Base-by-base conservation (phyloP, 23 tunicate genomes). In the Ascidia mentula region DNA sequence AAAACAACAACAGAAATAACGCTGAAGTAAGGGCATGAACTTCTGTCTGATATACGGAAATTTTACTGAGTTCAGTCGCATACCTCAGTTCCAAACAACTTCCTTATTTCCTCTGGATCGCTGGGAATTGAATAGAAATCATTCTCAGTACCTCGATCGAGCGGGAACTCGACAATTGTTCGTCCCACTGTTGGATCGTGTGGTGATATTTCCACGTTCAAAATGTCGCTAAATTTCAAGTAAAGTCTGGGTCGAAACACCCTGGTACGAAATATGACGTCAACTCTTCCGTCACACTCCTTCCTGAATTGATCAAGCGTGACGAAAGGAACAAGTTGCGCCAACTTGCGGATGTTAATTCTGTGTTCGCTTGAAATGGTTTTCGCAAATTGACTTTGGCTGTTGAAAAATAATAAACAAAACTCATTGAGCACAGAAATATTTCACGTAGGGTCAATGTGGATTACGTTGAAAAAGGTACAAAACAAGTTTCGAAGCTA, bases 311-410 rank as follows among this genome's bases (percentile, higher is more conserved):
- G 34, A n/a, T 75, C 79, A 37, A 38, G 34, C 46, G 46, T 40
- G 20, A 38, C 24, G 22, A 75, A 31, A 53, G 79, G 79, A 36
- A 75, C 28, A 5, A 75, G 59, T 39, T 75, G 35, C 38, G 35
- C 35, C 35, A 75, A 18, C 38, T 36, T 2, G 15, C 18, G 38
- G 40, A 75, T 34, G 24, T 75, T 32, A 6, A 75, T 39, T 31
- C 79, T 53, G 18, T 75, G 79, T 35, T 31, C 65, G 13, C 65
- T 53, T 6, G 65, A 5, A 28, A 53, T 53, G 4, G 65, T 53
- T 3, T 9, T 9, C 12, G 65, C 24, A 26, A 53, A 53, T 9
- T 53, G 65, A 53, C 12, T 53, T 53, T 53, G 65, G 13, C 65
- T 53, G 13, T 20, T 20, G 24, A 53, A 6, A 53, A 53, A n/a